Conservation (phyloP, 2,797 vertebrate species). For the Acridotheres tristis region DNA sequence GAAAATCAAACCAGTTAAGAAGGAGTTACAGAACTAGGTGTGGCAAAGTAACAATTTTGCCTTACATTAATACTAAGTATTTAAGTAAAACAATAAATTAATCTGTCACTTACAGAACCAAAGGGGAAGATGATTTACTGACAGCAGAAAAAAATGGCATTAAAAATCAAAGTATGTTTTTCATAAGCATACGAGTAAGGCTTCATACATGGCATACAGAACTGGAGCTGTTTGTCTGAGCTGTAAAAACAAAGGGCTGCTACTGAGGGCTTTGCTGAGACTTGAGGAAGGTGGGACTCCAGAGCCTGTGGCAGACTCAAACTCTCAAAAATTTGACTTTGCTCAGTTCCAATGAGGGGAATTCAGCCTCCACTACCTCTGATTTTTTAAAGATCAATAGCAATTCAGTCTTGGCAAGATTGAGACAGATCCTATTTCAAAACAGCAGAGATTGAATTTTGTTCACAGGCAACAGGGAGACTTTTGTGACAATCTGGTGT, state of each 20-base stretch:
- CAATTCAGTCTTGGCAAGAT: conserved; percentile 8
- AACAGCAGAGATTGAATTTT: conserved; percentile 33
- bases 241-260: not conserved
- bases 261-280: not conserved
- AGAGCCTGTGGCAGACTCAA: not conserved
- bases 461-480: not conserved
- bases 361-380: not conserved
- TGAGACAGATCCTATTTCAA: conserved; percentile 6
- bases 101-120: not conserved
- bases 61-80: not conserved
- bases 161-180: conserved; percentile 12
- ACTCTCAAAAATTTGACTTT: not conserved
- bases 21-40: not conserved
- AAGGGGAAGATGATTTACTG: not conserved
- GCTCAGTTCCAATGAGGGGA: not conserved
- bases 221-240: not conserved
- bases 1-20: not conserved
- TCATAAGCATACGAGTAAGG: not conserved
- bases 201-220: not conserved
- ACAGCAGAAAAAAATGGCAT: not conserved
- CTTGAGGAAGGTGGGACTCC: not conserved
- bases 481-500: not conserved
- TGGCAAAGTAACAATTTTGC: not conserved
- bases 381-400: not conserved
- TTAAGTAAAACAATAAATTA: not conserved